These are phyloP conservation scores for Halictus quadricinctus DNA, from an alignment of 2,888 invertebrate species.

Conservation along the genomic window DNA sequence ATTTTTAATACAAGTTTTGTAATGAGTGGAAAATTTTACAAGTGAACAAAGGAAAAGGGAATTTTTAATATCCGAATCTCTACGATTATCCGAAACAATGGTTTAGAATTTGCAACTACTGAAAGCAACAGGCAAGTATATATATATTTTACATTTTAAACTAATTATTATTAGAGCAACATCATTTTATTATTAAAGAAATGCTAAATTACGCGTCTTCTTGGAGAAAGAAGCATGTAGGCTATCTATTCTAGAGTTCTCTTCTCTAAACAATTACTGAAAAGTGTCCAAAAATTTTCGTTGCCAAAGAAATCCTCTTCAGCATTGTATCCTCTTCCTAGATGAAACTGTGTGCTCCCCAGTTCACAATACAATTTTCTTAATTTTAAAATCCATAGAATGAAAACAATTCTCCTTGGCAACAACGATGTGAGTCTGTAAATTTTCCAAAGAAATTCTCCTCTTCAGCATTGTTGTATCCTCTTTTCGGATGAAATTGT, in stretches of 20 bases:
- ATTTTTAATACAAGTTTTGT: background rate
- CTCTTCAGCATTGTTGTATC: no score
- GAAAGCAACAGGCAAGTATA: slow-evolving; percentile 15
- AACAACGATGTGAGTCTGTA: no score
- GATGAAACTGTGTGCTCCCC: no score
- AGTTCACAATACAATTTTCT: no score
- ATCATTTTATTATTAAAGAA: background rate
- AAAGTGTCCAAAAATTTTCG: background rate
- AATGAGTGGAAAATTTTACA: background rate
- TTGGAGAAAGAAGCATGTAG: no score
- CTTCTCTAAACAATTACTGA: no score
- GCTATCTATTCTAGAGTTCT: no score
- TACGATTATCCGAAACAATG: background rate
- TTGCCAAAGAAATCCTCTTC: background rate
- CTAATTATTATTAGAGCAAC: background rate
- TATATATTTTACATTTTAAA: background rate
- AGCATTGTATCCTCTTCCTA: no score
- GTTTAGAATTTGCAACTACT: background rate
- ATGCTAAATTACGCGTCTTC: background rate
- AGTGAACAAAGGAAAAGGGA: background rate
- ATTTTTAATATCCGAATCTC: background rate
- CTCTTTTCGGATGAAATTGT: no score
- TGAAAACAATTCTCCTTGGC: no score
- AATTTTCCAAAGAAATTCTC: background rate
- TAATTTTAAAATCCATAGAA: no score